phyloP scores from a whole-genome alignment of 2,888 invertebrate genomes.

The Autographa gamma region DNA sequence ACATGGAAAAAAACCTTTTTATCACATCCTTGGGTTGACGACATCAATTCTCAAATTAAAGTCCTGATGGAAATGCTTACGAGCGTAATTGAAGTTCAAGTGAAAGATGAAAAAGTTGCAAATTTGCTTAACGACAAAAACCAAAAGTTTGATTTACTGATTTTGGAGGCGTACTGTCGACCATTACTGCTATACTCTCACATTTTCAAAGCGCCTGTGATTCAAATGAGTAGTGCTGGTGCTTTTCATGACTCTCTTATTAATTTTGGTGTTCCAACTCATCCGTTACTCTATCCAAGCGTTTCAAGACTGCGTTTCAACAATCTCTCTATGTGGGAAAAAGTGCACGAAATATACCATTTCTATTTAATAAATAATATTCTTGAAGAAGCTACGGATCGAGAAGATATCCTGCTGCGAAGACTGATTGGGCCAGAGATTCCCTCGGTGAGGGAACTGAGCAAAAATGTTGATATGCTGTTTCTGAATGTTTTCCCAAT shows the following conservation, averaged over 20 bases:
- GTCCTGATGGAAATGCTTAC: constrained; percentile 30
- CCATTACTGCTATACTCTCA: constrained; percentile 44
- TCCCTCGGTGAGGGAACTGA: constrained; percentile 55
- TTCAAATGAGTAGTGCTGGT: constrained; percentile 48
- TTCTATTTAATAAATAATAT: constrained; percentile 8
- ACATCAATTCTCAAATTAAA: constrained; percentile 24
- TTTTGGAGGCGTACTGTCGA: constrained; percentile 44
- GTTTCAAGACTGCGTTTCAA: constrained; percentile 8
- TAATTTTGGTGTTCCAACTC: constrained; percentile 27
- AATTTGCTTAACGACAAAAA: constrained; percentile 40
- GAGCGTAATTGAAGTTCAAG: constrained; percentile 46
- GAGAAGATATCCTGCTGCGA: constrained; percentile 19
- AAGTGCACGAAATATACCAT: constrained; percentile 37
- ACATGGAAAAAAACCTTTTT: constrained; percentile 30
- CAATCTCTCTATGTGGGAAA: constrained; percentile 48
- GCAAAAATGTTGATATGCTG: constrained; percentile 69
- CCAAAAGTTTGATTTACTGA: constrained; percentile 52
- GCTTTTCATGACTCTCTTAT: constrained; percentile 9
- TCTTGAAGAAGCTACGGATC: background rate
- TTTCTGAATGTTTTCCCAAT: constrained; percentile 77
- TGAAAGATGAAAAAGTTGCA: constrained; percentile 38
- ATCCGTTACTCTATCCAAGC: constrained; percentile 30
- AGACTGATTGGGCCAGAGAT: constrained; percentile 35
- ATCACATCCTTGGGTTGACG: background rate
- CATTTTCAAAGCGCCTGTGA: constrained; percentile 55